Conservation (phyloP, 2,113 vertebrate species). For the Pelecanoides urinatrix region DNA sequence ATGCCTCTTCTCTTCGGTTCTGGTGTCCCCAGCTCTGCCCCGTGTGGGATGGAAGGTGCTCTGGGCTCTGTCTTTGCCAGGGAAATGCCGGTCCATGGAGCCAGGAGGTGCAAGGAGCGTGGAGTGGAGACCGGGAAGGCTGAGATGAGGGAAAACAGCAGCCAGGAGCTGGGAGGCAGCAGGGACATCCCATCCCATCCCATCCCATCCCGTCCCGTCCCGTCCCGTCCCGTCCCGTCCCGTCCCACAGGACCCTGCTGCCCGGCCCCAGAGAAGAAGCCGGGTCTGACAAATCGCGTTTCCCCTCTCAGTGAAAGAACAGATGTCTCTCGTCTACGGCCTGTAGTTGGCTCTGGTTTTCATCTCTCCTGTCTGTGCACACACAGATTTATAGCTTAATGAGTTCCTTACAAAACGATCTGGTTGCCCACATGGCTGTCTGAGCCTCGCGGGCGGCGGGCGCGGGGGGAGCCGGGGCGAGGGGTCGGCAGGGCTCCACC, state of each 20-base stretch:
- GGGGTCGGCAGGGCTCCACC: background rate
- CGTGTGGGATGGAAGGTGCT: background rate
- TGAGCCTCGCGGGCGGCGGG: background rate
- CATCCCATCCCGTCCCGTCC: too few species aligned
- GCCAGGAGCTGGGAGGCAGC: background rate
- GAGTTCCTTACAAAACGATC: background rate
- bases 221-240: background rate
- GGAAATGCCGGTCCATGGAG: background rate
- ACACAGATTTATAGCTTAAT: background rate
- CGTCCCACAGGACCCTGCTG: background rate
- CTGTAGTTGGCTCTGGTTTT: background rate
- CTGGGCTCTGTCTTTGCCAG: background rate
- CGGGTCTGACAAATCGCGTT: rapidly evolving
- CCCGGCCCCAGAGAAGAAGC: background rate
- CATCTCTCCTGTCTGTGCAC: background rate
- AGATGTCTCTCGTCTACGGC: background rate
- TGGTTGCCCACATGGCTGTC: background rate
- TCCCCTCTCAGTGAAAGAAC: background rate
- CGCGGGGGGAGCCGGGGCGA: background rate
- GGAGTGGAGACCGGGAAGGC: rapidly evolving
- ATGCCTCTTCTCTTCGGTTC: rapidly evolving
- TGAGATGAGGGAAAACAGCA: rapidly evolving
- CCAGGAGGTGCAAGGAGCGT: background rate
- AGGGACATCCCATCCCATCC: background rate
- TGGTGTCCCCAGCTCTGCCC: background rate